Conservation (phyloP, 2,113 vertebrate species). For the Caretta caretta region DNA sequence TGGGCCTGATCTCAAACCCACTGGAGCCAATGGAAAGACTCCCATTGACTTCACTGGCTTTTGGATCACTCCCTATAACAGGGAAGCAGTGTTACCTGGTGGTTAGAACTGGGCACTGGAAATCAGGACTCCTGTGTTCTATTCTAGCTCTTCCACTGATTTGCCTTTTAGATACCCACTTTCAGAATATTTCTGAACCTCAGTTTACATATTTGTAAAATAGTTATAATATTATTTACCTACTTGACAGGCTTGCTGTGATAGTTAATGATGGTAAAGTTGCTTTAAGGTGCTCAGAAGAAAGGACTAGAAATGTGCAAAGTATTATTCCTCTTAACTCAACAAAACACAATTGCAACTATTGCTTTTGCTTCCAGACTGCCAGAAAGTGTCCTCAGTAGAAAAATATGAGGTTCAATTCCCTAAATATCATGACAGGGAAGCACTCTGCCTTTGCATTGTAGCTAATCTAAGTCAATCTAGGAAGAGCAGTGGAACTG, state of each 20-base stretch:
- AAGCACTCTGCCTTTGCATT: not conserved
- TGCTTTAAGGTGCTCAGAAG: not conserved
- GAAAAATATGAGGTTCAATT: not conserved
- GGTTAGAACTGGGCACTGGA: not conserved
- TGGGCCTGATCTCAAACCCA: not conserved
- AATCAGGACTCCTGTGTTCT: not conserved
- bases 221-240: not conserved
- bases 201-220: not conserved
- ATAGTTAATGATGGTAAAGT: not conserved
- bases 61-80: not conserved
- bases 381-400: not conserved
- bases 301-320: not conserved
- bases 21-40: not conserved
- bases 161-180: not conserved
- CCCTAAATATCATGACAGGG: not conserved
- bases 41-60: not conserved
- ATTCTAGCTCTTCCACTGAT: not conserved
- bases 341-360: not conserved
- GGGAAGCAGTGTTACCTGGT: not conserved
- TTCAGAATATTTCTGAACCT: not conserved
- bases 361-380: not conserved
- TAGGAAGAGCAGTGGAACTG: not conserved
- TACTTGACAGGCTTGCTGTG: not conserved
- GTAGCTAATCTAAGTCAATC: not conserved
- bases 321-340: not conserved